phyloP scores from a whole-genome alignment of 1,140 invertebrate species.

The Lasioglossum baleicum region DNA sequence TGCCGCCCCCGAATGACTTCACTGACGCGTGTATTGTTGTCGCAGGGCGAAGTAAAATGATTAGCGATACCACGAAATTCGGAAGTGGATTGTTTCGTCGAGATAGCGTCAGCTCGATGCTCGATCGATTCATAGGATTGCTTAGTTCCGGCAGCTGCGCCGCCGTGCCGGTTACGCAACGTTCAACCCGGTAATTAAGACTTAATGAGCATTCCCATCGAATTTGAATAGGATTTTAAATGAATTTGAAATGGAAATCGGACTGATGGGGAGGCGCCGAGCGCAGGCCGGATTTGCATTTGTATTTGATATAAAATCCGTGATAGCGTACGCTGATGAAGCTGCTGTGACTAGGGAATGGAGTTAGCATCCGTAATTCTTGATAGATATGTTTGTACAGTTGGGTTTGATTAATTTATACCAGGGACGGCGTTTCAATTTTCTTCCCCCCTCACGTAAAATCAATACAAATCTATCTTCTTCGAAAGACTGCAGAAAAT shows the following conservation, averaged over 20 bases:
- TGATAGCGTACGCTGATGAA: neutral
- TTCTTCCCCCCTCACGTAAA: no score
- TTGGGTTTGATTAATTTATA: neutral
- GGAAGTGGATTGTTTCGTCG: neutral
- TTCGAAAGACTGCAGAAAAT: no score
- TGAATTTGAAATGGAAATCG: conserved; percentile 41
- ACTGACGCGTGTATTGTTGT: no score
- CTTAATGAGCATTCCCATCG: conserved; percentile 27
- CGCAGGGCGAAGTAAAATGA: no score
- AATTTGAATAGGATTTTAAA: conserved; percentile 40
- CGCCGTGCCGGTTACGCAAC: neutral
- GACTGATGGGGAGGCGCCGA: neutral
- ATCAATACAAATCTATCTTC: no score
- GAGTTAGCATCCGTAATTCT: neutral
- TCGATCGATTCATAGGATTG: neutral
- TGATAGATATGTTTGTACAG: neutral
- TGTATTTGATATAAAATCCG: conserved; percentile 21
- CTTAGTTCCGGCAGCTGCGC: neutral
- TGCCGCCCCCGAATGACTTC: no score
- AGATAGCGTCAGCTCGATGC: neutral
- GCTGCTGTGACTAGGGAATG: neutral
- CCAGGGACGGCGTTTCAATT: neutral
- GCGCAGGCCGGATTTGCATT: conserved; percentile 1
- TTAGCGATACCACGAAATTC: no score
- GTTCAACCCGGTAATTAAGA: conserved; percentile 7